Conservation (phyloP, 2,113 vertebrate genomes). For the Vanacampus margaritifer region DNA sequence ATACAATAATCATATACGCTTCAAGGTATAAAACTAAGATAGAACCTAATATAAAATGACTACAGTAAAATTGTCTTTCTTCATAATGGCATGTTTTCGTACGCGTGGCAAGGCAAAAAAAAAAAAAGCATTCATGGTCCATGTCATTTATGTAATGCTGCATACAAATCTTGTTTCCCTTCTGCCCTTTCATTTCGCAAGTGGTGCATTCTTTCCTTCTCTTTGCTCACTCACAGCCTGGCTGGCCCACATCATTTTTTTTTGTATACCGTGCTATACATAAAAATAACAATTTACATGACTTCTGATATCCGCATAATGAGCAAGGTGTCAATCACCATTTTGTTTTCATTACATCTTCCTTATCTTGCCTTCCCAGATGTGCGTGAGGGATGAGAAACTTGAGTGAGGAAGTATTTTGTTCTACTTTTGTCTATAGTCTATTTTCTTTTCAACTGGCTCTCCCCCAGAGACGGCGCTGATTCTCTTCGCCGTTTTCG, state of each 20-base stretch:
- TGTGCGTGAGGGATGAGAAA: conserved; percentile 32
- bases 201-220: conserved; percentile 5
- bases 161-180: conserved; percentile 27
- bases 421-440: conserved; percentile 33
- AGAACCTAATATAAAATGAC: no score
- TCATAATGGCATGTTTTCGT: no score
- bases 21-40: no score
- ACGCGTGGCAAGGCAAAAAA: not conserved
- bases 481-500: conserved; percentile 31
- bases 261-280: conserved; percentile 11
- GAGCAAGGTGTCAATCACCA: conserved; percentile 38
- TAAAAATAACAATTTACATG: conserved; percentile 24
- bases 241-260: not conserved
- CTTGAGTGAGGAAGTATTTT: conserved; percentile 30
- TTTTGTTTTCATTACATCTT: conserved; percentile 40
- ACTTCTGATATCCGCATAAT: conserved; percentile 30
- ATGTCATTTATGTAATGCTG: conserved; percentile 50
- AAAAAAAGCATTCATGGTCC: not conserved
- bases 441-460: conserved; percentile 26
- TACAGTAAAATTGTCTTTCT: no score
- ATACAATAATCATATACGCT: no score
- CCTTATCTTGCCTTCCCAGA: conserved; percentile 53
- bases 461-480: conserved; percentile 31
- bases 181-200: conserved; percentile 5
- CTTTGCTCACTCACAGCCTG: not conserved